phyloP scores from a whole-genome alignment of 2,888 invertebrate genomes.

The Celastrina argiolus region DNA sequence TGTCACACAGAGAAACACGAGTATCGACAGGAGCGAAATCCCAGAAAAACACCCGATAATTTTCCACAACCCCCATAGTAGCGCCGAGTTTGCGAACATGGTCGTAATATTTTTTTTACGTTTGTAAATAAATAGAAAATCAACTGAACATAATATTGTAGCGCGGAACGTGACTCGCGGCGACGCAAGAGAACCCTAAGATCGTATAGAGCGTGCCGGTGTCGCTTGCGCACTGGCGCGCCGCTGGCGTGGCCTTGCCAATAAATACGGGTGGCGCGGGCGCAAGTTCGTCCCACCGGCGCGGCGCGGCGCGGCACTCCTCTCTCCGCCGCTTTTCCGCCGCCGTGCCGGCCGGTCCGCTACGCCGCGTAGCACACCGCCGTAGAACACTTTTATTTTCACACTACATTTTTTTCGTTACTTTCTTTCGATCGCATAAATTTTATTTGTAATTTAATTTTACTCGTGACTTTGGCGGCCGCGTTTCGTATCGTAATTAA shows the following conservation, averaged over 20 bases:
- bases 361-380: conserved; percentile 48
- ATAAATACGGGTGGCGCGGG: conserved; percentile 70
- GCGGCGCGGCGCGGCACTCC: conserved; percentile 64
- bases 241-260: conserved; percentile 74
- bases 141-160: conserved; percentile 57
- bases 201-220: conserved; percentile 67
- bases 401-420: conserved; percentile 23
- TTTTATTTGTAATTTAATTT: not conserved
- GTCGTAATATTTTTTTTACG: conserved; percentile 48
- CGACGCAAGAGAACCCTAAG: conserved; percentile 51
- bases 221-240: conserved; percentile 72
- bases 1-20: conserved; percentile 68
- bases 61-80: conserved; percentile 75
- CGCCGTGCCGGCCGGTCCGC: conserved; percentile 42
- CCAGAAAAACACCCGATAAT: conserved; percentile 61
- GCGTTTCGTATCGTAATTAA: conserved; percentile 28
- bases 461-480: not conserved
- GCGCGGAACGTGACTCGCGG: conserved; percentile 58
- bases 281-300: conserved; percentile 64
- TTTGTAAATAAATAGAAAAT: conserved; percentile 40
- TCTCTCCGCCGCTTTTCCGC: conserved; percentile 61
- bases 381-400: conserved; percentile 47
- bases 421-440: not conserved
- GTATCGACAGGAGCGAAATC: conserved; percentile 55
- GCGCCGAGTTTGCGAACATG: conserved; percentile 65